Evolutionary conservation across 2,888 invertebrate species (phyloP), one percentile per base, ranked within the genome.

Genomic region (Galeruca laticollis): DNA sequence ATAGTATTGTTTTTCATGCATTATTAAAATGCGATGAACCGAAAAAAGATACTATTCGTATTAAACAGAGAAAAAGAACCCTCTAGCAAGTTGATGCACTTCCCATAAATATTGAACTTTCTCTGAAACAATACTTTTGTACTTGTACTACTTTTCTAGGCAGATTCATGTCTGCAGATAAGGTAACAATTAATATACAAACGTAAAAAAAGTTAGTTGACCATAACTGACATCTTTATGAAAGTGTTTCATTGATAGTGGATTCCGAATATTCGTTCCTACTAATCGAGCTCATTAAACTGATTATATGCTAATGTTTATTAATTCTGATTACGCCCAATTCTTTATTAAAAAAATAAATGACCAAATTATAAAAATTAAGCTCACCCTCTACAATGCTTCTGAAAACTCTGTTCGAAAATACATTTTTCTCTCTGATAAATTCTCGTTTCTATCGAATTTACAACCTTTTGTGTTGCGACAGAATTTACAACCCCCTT

Each of bases 71-170:
- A 60, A 59, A 59, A 59, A 59, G 66, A 66, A 66, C 13, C 64
- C 20, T 33, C 20, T 6, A 62, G 35, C 49, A 47, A 57, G 57
- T n/a, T 65, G 65, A 65, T 65, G 35, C 57, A 66, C 59, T 66
- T 66, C 66, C 49, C 51, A 66, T 64, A 47, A 64, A 47, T 64
- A 47, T 47, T 59, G 66, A 60, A 66, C 66, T 66, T 66, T 66
- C 66, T 66, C 66, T 59, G 33, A 60, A 66, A 66, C 66, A 66
- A 66, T 66, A 66, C 59, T 59, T 66, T 51, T 66, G 66, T 66
- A 66, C 59, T 66, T 66, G 66, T 66, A 43, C 66, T 37, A 66
- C 66, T 51, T 66, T 59, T 66, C 51, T 37, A 66, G 13, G 49
- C 37, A 66, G 66, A 66, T 60, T 59, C 37, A 51, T 60, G 59